Percentiles rank a stretch among this genome's conserved stretches.
These are phyloP conservation scores for Blastobasis lacticolella DNA, from an alignment of 2,888 invertebrate species.

Conservation along the genomic window DNA sequence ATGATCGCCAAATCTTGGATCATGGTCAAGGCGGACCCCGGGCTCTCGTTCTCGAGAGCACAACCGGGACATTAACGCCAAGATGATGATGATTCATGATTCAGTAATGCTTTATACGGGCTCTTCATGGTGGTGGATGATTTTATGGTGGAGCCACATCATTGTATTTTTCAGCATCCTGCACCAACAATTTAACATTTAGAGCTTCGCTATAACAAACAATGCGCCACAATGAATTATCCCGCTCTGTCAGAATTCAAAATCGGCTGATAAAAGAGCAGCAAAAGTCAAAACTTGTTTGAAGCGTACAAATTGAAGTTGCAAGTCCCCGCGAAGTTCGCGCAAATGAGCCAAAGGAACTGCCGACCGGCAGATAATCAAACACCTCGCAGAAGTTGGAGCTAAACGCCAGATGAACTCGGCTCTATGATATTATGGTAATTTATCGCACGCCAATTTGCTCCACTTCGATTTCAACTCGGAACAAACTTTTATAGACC, in stretches of 20 bases:
- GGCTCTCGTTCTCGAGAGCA: too few species aligned
- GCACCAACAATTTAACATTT: too few species aligned
- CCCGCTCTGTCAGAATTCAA: conserved; percentile 1
- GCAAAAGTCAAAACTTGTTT: conserved; percentile 14
- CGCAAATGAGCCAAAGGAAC: conserved; percentile 64
- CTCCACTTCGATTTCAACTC: conserved; percentile 53
- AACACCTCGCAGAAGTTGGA: conserved; percentile 53
- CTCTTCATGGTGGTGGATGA: too few species aligned
- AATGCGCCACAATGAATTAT: background rate
- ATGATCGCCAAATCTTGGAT: too few species aligned
- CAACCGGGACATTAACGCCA: too few species aligned
- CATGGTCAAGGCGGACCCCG: too few species aligned
- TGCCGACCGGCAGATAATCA: conserved; percentile 58
- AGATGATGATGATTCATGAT: too few species aligned
- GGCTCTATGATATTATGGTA: conserved; percentile 64
- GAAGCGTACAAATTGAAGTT: conserved; percentile 34
- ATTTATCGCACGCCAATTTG: conserved; percentile 68
- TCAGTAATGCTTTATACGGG: too few species aligned
- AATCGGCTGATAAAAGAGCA: conserved; percentile 4
- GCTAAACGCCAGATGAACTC: conserved; percentile 71
- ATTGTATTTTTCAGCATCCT: too few species aligned
- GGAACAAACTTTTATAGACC: conserved; percentile 48
- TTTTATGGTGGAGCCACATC: too few species aligned
- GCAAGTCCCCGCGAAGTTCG: conserved; percentile 31
- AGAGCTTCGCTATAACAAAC: too few species aligned